These are phyloP conservation scores for Colletes gigas DNA, from an alignment of 1,140 invertebrate species.

Conservation along the genomic window DNA sequence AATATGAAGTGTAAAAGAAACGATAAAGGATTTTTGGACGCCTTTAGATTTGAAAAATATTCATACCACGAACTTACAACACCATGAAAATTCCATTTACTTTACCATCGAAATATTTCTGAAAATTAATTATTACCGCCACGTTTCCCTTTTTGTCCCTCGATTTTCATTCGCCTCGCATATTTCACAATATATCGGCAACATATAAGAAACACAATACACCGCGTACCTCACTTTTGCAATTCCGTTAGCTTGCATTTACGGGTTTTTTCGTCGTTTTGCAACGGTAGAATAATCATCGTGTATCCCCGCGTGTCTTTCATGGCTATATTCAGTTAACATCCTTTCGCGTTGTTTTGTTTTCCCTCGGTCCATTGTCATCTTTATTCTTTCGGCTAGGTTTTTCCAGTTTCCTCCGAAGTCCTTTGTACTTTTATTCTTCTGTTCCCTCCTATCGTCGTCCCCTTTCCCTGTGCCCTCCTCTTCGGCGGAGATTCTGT, in stretches of 20 bases:
- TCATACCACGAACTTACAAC: no score
- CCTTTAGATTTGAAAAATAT: no score
- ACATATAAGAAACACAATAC: no score
- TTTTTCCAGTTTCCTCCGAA: neutral
- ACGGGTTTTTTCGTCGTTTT: neutral
- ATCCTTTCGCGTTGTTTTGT: constrained; percentile 15
- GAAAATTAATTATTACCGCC: no score
- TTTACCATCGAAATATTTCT: no score
- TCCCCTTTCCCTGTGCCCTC: constrained; percentile 4
- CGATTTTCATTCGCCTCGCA: neutral
- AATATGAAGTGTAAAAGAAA: no score
- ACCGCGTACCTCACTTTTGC: neutral
- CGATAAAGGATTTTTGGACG: no score
- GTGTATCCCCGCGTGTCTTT: no score
- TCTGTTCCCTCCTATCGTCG: constrained; percentile 22
- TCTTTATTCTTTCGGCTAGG: neutral
- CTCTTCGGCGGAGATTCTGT: constrained; percentile 22
- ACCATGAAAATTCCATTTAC: no score
- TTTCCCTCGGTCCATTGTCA: constrained; percentile 7
- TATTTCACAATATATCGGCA: neutral
- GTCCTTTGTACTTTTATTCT: neutral
- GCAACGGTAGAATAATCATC: neutral
- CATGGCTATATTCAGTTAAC: neutral
- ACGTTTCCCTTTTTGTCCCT: no score
- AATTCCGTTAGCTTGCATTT: neutral